Evolutionary conservation across 2,113 vertebrate species (phyloP).

Genomic region (Entomyzon cyanotis): DNA sequence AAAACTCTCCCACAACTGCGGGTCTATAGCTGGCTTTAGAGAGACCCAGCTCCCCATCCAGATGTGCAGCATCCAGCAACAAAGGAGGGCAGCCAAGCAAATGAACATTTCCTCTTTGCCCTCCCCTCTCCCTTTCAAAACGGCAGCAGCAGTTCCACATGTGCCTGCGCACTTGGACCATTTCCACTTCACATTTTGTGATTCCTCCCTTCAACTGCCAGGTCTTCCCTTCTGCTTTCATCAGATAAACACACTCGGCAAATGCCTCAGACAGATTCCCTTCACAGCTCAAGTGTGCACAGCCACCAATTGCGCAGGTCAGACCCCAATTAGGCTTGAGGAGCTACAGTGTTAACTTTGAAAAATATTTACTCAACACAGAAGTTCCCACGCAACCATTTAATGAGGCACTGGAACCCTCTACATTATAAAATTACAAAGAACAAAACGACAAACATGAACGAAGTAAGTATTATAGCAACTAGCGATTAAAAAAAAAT

Average conservation of each 20-base stretch:
- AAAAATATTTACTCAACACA: not conserved
- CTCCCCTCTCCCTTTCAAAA: not conserved
- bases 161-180: not conserved
- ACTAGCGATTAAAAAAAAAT: not conserved
- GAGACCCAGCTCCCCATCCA: not conserved
- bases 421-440: not conserved
- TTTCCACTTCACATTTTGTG: not conserved
- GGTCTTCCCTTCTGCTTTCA: not conserved
- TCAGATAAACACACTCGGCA: not conserved
- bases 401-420: not conserved
- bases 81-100: not conserved
- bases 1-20: not conserved
- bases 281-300: not conserved
- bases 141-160: not conserved
- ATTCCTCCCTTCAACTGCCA: not conserved
- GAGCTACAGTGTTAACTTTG: not conserved
- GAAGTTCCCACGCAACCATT: not conserved
- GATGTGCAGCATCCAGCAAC: not conserved
- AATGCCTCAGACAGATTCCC: not conserved
- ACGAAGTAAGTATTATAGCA: accelerated
- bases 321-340: not conserved
- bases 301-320: not conserved
- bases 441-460: not conserved
- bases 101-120: not conserved
- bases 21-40: not conserved